Base-by-base conservation (phyloP, 2,113 vertebrate genomes). In the Leiothrix lutea region DNA sequence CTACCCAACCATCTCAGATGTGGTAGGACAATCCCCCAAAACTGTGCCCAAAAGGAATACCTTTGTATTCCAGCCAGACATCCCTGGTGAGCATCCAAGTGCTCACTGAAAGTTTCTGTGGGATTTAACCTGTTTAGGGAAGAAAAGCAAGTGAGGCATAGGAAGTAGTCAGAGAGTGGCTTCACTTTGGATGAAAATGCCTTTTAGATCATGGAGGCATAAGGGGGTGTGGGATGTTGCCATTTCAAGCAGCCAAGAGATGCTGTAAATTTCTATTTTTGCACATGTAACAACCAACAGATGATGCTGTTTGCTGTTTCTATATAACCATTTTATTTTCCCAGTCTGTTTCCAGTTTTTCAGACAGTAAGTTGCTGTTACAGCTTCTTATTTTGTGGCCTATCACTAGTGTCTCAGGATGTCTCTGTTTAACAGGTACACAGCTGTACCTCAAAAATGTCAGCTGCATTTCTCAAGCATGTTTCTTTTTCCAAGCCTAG, bases 71-170 rank as follows among this genome's bases (percentile, higher is more conserved):
- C 44, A 80, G 28, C 8, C 67, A 58, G 57, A 35, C 4, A 10
- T 83, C 44, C 33, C 23, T 21, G 12, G 18, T 60, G 48, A 80
- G 33, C 2, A 1, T 45, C 29, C 58, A 54, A 60, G 54, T 12
- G 14, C 15, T 66, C 0, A 0, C 31, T 51, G 21, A 12, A 79
- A 73, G 29, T 71, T 83, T 83, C 35, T 80, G n/a, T 1, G 5
- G 38, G 31, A 57, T 75, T 82, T 57, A 67, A 9, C 7, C 33
- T 50, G 20, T 33, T 60, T 56, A 35, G 29, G 35, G 48, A 86
- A 91, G 42, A 86, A 77, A 89, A 86, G 9, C 10, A 50, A 1
- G 0, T 20, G 38, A 65, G 57, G 8, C 23, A 74, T 7, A 15
- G 17, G 35, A 86, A 58, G 35, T 45, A 64, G 17, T 75, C 16